A percentile compares a stretch with the other conserved stretches of the same genome.
phyloP scores from a whole-genome alignment of 2,113 vertebrate genomes.

The Microtus montanus region DNA sequence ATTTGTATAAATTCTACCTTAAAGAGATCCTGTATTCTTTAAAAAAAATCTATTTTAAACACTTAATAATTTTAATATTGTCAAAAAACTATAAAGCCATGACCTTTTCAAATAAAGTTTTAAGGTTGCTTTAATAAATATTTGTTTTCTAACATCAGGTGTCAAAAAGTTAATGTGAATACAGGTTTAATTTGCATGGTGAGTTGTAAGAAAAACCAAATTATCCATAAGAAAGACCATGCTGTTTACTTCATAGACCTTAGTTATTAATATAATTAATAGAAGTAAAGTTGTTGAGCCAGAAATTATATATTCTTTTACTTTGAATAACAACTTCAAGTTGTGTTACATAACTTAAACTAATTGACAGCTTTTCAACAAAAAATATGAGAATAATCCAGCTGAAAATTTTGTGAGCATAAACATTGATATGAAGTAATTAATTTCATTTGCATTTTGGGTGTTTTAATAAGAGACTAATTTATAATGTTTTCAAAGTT shows the following conservation, averaged over 20 bases:
- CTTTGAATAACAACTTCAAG: not conserved
- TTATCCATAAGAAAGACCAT: not conserved
- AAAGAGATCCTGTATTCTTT: not conserved
- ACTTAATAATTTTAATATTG: not conserved
- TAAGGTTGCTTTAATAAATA: not conserved
- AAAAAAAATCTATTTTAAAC: not conserved
- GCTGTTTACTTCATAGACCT: not conserved
- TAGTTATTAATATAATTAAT: not conserved
- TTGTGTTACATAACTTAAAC: not conserved
- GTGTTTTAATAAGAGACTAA: not conserved
- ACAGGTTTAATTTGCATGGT: not conserved
- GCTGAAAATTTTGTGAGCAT: not conserved
- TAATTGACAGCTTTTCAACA: not conserved
- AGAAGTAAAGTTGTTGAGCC: not conserved
- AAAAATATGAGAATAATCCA: not conserved
- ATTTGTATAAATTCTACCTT: not conserved
- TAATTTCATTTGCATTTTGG: not conserved
- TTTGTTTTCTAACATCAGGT: not conserved
- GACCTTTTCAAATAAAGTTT: not conserved
- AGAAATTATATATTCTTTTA: not conserved
- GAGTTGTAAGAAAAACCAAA: not conserved
- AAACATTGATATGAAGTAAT: not conserved
- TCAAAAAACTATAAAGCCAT: not conserved
- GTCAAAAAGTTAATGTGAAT: not conserved
- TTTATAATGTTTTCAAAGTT: not conserved